phyloP scores from a whole-genome alignment of 2,888 invertebrate species.

The Acrobasis consociella region DNA sequence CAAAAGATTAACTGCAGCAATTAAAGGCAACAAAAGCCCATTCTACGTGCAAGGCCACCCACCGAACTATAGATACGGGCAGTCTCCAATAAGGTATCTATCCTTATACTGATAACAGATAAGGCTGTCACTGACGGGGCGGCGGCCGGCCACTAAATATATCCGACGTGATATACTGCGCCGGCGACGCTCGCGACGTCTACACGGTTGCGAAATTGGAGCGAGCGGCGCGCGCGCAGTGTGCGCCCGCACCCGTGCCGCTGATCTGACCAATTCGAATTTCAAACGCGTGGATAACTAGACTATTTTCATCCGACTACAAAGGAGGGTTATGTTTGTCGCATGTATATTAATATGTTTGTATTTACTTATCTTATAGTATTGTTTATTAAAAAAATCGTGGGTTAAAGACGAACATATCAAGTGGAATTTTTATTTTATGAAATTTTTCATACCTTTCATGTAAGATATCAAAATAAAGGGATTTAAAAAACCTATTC shows the following conservation, averaged over 20 bases:
- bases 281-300: slow-evolving; percentile 17
- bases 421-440: too few relatives aligned
- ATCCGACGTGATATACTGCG: slow-evolving; percentile 68
- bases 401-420: too few relatives aligned
- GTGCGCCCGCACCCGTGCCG: slow-evolving; percentile 38
- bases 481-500: too few relatives aligned
- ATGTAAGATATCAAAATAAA: too few relatives aligned
- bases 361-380: too few relatives aligned
- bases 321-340: background rate
- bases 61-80: slow-evolving; percentile 60
- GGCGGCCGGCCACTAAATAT: slow-evolving; percentile 71
- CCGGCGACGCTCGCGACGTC: slow-evolving; percentile 52
- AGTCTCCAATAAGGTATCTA: slow-evolving; percentile 61
- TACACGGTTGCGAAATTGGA: slow-evolving; percentile 76
- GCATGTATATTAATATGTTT: too few relatives aligned
- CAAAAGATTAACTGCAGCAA: slow-evolving; percentile 20
- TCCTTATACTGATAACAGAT: slow-evolving; percentile 80
- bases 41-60: slow-evolving; percentile 44
- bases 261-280: slow-evolving; percentile 27
- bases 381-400: too few relatives aligned
- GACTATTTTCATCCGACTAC: slow-evolving; percentile 8
- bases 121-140: slow-evolving; percentile 72
- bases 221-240: slow-evolving; percentile 53
- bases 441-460: too few relatives aligned
- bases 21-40: slow-evolving; percentile 24